Evolutionary conservation across 2,888 invertebrate genomes (phyloP).

Genomic region (Chelonus formosanus): DNA sequence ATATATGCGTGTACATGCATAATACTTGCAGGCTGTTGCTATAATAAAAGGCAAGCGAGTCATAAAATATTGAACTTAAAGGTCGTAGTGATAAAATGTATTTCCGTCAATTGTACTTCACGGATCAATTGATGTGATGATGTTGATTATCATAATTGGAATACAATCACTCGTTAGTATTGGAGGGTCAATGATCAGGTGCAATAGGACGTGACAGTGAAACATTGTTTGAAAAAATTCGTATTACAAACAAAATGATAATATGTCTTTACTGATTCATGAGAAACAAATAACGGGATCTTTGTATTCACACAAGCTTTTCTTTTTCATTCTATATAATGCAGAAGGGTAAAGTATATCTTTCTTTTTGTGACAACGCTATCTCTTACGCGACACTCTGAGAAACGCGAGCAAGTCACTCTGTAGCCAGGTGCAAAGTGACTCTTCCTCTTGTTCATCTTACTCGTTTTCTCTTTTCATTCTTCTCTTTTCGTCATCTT

Average conservation of each 20-base stretch:
- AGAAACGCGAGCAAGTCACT: constrained; percentile 42
- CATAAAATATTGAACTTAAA: not conserved
- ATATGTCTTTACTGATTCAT: not conserved
- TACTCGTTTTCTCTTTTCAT: constrained; percentile 18
- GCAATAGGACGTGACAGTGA: constrained; percentile 26
- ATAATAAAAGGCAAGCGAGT: constrained; percentile 41
- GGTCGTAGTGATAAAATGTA: constrained; percentile 35
- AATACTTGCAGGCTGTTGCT: constrained; percentile 50
- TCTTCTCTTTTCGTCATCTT: constrained; percentile 33
- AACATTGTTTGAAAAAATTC: not conserved
- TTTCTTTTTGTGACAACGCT: constrained; percentile 40
- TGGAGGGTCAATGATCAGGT: constrained; percentile 33
- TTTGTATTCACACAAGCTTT: too few relatives aligned
- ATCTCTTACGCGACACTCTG: constrained; percentile 46
- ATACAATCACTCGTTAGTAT: constrained; percentile 52
- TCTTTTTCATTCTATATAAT: not conserved
- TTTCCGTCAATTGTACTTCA: constrained; percentile 59
- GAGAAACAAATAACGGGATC: too few relatives aligned
- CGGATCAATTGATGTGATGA: constrained; percentile 52
- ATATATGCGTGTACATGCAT: constrained; percentile 33
- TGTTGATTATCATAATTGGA: constrained; percentile 57
- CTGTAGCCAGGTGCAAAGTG: constrained; percentile 58
- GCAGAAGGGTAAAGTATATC: not conserved
- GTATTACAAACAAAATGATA: not conserved
- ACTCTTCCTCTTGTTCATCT: constrained; percentile 38